Evolutionary conservation across 2,113 vertebrate species (phyloP), one percentile per base, ranked within the genome.

Genomic region (Strigops habroptila): DNA sequence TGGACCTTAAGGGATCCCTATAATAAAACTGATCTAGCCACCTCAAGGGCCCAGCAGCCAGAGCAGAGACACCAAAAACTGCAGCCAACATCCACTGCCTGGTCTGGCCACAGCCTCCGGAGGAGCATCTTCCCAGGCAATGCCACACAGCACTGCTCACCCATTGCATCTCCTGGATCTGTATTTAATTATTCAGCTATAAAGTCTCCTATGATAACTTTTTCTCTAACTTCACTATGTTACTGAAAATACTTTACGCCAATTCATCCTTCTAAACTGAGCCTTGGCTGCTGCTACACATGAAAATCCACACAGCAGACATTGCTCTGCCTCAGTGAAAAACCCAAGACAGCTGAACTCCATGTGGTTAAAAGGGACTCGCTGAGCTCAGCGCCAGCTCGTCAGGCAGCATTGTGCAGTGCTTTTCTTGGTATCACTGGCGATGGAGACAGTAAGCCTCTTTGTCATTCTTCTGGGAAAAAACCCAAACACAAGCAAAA

Each of bases 341-440:
- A 48, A 18, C 19, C 17, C 62, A 71, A 84, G 64, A 53, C 11
- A 43, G 46, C 33, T 59, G 67, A 82, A 62, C 55, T 67, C n/a
- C 39, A 14, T 27, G n/a, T 39, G 43, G 86, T 64, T 71, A 49
- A 64, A 91, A 30, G 28, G 31, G 62, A 86, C 76, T 82, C 63
- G 49, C 76, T 53, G 59, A 83, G 71, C 63, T 88, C 6, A 6
- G 57, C 64, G 70, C 74, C 85, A 80, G 7, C 37, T 83, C 12
- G 2, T 51, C 12, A 4, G 59, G 55, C 49, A 91, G 53, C 86
- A 91, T 0, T 62, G 79, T 71, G 27, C 43, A 86, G 82, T 43
- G 82, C 79, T 92, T 86, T 90, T 80, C 90, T 88, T 91, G 33
- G 30, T 82, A 73, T 57, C 85, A 23, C 78, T 35, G 75, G 24